A percentile compares a stretch with the other conserved stretches of the same genome.
Conservation (phyloP, 2,888 invertebrate genomes). For the Sylvicola cinctus region DNA sequence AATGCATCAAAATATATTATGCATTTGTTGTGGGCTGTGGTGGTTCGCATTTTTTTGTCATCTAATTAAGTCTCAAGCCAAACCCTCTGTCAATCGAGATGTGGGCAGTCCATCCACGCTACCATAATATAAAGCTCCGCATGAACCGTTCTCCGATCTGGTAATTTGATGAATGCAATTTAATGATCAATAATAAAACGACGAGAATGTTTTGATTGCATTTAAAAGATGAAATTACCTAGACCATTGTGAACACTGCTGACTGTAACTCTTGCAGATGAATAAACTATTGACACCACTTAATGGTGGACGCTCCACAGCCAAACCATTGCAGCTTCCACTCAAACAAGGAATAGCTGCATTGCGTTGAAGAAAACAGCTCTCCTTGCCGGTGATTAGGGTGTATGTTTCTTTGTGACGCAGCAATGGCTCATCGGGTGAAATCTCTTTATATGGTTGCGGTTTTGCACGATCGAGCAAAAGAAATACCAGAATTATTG, state of each 20-base stretch:
- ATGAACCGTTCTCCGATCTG: neutral
- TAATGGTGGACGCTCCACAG: slow-evolving; percentile 27
- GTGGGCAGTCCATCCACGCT: slow-evolving; percentile 1
- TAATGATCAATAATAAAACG: too few species aligned
- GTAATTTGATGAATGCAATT: neutral
- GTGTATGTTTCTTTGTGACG: too few species aligned
- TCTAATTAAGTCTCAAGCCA: too few species aligned
- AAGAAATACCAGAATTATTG: slow-evolving; percentile 25
- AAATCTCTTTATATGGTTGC: slow-evolving; percentile 20
- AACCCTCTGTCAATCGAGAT: too few species aligned
- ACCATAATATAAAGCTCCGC: neutral
- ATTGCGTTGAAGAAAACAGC: neutral
- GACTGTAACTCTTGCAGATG: slow-evolving; percentile 57
- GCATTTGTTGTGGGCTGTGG: too few species aligned
- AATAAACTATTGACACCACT: slow-evolving; percentile 57
- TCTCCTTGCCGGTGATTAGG: neutral
- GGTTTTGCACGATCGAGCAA: slow-evolving; percentile 14
- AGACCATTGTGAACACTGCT: slow-evolving; percentile 30
- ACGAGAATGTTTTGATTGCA: too few species aligned
- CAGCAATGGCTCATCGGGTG: slow-evolving; percentile 16
- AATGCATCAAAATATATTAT: too few species aligned
- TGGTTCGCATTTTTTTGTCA: too few species aligned
- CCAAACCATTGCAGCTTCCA: neutral
- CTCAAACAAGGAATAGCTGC: neutral
- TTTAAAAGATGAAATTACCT: slow-evolving; percentile 13